phyloP scores from a whole-genome alignment of 2,888 invertebrate genomes.

The Monoplex corrugatus region DNA sequence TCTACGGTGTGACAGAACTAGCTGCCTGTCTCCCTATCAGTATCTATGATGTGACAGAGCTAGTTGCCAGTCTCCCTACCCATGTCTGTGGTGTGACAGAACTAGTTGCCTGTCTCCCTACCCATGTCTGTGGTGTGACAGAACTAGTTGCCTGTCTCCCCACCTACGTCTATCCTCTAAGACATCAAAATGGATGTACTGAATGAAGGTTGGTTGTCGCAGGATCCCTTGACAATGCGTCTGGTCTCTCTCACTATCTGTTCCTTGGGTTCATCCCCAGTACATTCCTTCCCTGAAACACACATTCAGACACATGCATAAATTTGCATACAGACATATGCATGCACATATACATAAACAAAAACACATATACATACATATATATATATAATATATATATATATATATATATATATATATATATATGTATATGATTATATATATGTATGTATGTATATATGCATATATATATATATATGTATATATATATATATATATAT shows the following conservation, averaged over 20 bases:
- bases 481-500: too few species aligned
- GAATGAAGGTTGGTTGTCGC: neutral
- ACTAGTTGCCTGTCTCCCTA: too few species aligned
- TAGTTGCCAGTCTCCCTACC: too few species aligned
- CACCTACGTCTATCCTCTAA: neutral
- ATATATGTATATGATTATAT: neutral
- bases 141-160: neutral
- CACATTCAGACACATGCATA: neutral
- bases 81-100: too few species aligned
- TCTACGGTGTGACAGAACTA: too few species aligned
- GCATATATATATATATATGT: neutral
- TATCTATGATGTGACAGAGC: too few species aligned
- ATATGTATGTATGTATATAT: neutral
- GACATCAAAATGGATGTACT: neutral
- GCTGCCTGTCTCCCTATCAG: too few species aligned
- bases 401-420: neutral
- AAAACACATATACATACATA: neutral
- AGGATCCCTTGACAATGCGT: neutral
- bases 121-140: too few species aligned
- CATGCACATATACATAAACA: neutral
- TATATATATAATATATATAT: neutral
- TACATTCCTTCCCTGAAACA: constrained; percentile 51
- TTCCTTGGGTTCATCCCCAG: constrained; percentile 60
- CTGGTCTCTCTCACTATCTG: constrained; percentile 40
- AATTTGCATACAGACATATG: neutral